These are phyloP conservation scores for Emys orbicularis DNA, from an alignment of 2,797 vertebrate genomes.

Conservation along the genomic window DNA sequence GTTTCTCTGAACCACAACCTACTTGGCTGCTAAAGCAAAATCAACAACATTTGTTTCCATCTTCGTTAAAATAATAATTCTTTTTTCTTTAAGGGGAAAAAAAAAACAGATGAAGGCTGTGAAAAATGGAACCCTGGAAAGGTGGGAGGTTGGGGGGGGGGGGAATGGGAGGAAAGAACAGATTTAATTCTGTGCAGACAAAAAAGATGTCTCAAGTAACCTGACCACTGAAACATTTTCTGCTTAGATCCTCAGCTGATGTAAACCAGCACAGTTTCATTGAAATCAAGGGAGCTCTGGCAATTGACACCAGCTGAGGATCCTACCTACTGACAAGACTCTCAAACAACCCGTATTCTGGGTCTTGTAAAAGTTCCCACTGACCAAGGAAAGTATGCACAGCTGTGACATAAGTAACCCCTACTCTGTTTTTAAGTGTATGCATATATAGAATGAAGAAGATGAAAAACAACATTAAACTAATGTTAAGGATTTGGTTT, in stretches of 20 bases:
- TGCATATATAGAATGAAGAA: conserved; percentile 81
- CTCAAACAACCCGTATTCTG: conserved; percentile 64
- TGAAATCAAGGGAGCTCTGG: conserved; percentile 1
- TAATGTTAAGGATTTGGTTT: conserved; percentile 77
- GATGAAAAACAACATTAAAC: conserved; percentile 72
- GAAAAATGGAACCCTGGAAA: conserved; percentile 36
- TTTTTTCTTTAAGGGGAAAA: background rate
- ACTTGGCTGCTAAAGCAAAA: conserved; percentile 41
- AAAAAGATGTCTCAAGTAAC: conserved; percentile 30
- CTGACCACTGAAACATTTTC: conserved; percentile 26
- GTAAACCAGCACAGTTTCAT: conserved; percentile 27
- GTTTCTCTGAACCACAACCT: background rate
- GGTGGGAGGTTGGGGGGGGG: background rate
- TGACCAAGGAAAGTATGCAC: conserved; percentile 80
- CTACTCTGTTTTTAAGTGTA: conserved; percentile 76
- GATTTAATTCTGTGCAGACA: conserved; percentile 66
- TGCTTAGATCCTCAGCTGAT: background rate
- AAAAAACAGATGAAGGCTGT: conserved; percentile 24
- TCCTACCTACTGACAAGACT: conserved; percentile 48
- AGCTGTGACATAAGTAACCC: conserved; percentile 83
- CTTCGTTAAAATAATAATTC: conserved; percentile 26
- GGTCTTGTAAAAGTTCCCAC: conserved; percentile 65
- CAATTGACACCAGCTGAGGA: conserved; percentile 23
- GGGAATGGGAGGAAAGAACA: conserved; percentile 41
- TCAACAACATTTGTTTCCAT: background rate